phyloP scores from a whole-genome alignment of 1,140 invertebrate species.

The Zaprionus taronus region DNA sequence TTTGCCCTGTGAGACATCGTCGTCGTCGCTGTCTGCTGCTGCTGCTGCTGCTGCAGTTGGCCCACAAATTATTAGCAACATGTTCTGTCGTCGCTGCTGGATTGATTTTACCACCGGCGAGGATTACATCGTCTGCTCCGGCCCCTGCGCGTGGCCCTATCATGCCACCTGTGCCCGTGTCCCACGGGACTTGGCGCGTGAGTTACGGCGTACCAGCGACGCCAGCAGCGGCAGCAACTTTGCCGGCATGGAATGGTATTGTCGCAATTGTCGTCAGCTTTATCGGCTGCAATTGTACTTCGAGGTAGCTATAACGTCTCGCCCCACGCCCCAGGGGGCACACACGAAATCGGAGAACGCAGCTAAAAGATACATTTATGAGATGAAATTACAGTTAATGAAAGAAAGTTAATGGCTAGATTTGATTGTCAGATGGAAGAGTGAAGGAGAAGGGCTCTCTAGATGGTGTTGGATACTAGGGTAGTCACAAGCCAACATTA shows the following conservation, averaged over 20 bases:
- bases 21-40: too few relatives aligned
- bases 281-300: constrained; percentile 82
- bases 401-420: not conserved
- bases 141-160: constrained; percentile 61
- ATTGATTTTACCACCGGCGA: constrained; percentile 71
- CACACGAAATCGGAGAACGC: not conserved
- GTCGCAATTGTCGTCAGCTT: constrained; percentile 77
- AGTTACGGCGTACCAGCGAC: constrained; percentile 27
- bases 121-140: constrained; percentile 58
- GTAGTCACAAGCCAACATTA: not conserved
- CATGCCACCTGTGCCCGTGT: constrained; percentile 63
- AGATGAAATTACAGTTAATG: not conserved
- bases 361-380: constrained; percentile 1
- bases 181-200: constrained; percentile 60
- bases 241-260: constrained; percentile 72
- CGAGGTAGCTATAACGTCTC: constrained; percentile 60
- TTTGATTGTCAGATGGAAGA: not conserved
- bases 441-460: too few relatives aligned
- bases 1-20: constrained; percentile 22
- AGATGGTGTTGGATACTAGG: not conserved
- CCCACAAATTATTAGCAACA: constrained; percentile 68
- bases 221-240: constrained; percentile 1
- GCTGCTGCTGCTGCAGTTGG: too few relatives aligned
- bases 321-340: not conserved
- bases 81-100: constrained; percentile 84